Base-by-base conservation (phyloP, 2,113 vertebrate species). In the Burhinus oedicnemus region DNA sequence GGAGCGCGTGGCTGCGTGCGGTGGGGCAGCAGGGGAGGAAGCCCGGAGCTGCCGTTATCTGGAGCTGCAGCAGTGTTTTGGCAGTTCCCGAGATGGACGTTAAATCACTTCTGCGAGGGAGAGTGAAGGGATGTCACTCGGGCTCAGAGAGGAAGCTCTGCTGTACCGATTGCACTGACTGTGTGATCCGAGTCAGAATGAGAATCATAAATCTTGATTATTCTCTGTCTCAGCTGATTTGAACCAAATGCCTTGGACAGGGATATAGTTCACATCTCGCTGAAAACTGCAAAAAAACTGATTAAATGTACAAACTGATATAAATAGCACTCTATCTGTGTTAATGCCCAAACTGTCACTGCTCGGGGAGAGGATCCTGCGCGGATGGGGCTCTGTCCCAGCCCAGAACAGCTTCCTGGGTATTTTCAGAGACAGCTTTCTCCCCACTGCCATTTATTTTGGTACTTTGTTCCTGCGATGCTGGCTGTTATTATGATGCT, bases 171-270 rank as follows among this genome's bases (percentile, higher is more conserved):
- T 76, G 78, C 93, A 72, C 92, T 29, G 93, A 83, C 94, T 87
- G 76, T 96, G 93, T 91, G 97, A 97, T 92, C 84, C 51, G 38
- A 97, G 96, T 97, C 85, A 85, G 97, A 97, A 98, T 93, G 97
- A 97, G 97, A 93, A 94, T 96, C 98, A 97, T 98, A 98, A 98
- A 98, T 98, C 98, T 98, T 98, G 98, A 98, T 98, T 98, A 98
- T 96, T 97, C 94, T 97, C 96, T 98, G 97, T 98, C 98, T 97
- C 97, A 79, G 96, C 96, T 97, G 96, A 98, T 98, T 98, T 98
- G 97, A 97, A 97, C 97, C 96, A 96, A 98, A 98, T 25, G 97
- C 97, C 92, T 94, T 69, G 94, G 97, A 98, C 93, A 94, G 95
- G 88, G 86, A 98, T 87, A 92, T 96, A 97, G 97, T 98, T 97